Conservation (phyloP, 2,797 vertebrate genomes). For the Neostethus bicornis region DNA sequence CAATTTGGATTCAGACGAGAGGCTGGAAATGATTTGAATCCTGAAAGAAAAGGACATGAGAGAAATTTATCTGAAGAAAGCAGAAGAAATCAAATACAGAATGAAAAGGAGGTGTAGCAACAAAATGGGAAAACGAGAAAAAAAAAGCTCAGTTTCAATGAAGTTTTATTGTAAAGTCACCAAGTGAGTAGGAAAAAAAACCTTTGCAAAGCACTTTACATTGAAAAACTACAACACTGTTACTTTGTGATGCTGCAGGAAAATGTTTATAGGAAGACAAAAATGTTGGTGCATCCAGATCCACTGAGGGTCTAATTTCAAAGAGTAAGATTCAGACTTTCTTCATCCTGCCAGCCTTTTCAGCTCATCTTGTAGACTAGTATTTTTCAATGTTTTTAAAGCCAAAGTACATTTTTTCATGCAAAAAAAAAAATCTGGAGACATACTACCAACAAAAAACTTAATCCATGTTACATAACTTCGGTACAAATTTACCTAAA, state of each 20-base stretch:
- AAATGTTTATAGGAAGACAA: slow-evolving; percentile 44
- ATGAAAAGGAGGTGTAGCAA: slow-evolving; percentile 6
- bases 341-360: slow-evolving; percentile 26
- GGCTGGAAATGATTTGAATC: slow-evolving; percentile 17
- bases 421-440: too few species aligned
- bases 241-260: slow-evolving; percentile 10
- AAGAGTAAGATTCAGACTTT: slow-evolving; percentile 8
- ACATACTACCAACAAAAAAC: too few species aligned
- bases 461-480: too few species aligned
- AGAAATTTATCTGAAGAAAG: slow-evolving; percentile 1
- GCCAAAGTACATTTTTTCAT: too few species aligned
- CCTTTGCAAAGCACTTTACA: neutral
- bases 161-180: neutral
- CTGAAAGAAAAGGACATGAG: slow-evolving; percentile 10
- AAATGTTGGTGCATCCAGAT: too few species aligned
- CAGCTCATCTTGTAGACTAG: slow-evolving; percentile 32
- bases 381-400: too few species aligned
- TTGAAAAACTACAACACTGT: neutral
- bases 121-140: slow-evolving; percentile 6
- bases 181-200: neutral
- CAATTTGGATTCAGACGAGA: slow-evolving; percentile 14
- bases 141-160: slow-evolving; percentile 9
- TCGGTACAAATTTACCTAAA: too few species aligned
- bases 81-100: neutral
- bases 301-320: too few species aligned